These are phyloP conservation scores for Noturus placidus DNA, from an alignment of 2,113 vertebrate genomes.

Conservation along the genomic window DNA sequence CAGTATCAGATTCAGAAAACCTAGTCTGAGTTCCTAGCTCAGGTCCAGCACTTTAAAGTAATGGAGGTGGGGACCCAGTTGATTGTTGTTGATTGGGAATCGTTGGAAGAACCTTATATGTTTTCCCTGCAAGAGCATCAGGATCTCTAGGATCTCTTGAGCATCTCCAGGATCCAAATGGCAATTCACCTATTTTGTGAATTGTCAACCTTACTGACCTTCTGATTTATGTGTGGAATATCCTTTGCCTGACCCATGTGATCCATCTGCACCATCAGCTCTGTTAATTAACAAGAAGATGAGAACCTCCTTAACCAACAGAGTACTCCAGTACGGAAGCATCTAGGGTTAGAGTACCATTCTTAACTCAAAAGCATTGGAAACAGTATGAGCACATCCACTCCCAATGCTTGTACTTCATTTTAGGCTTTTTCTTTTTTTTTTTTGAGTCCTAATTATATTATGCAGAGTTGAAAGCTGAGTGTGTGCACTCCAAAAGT, in stretches of 20 bases:
- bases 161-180: conserved; percentile 65
- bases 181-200: conserved; percentile 76
- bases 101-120: conserved; percentile 67
- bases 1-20: conserved; percentile 80
- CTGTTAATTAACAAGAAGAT: conserved; percentile 72
- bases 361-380: conserved; percentile 72
- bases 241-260: conserved; percentile 70
- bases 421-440: conserved; percentile 67
- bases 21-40: conserved; percentile 71
- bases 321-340: conserved; percentile 67
- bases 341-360: conserved; percentile 67
- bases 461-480: conserved; percentile 64
- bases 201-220: conserved; percentile 71
- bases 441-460: conserved; percentile 70
- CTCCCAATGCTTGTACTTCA: conserved; percentile 66
- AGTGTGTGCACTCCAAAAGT: conserved; percentile 75
- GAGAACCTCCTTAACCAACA: conserved; percentile 71
- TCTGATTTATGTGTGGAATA: conserved; percentile 78
- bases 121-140: conserved; percentile 23
- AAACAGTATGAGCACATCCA: conserved; percentile 67
- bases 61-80: conserved; percentile 58
- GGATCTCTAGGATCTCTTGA: too few species aligned
- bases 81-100: conserved; percentile 62
- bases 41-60: conserved; percentile 60
- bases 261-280: conserved; percentile 69